These are phyloP conservation scores for Coelopa frigida DNA, from an alignment of 1,140 invertebrate species.

Conservation along the genomic window DNA sequence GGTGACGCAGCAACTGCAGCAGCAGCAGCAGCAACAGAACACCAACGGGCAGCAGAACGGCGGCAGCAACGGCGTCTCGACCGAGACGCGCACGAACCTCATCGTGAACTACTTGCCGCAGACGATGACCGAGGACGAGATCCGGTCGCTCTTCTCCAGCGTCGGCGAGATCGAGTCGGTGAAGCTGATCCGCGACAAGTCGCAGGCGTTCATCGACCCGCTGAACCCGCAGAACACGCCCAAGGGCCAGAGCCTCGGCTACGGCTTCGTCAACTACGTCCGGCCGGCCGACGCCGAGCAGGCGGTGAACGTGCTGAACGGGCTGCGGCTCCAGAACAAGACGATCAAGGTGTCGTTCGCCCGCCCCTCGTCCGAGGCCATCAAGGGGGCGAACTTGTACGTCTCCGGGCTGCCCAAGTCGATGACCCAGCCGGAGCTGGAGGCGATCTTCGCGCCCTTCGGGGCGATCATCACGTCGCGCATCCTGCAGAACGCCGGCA, in stretches of 20 bases:
- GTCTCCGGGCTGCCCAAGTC: constrained; percentile 79
- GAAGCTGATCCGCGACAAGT: constrained; percentile 83
- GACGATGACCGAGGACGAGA: constrained; percentile 88
- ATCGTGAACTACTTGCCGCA: constrained; percentile 90
- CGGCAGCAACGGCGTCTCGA: constrained; percentile 34
- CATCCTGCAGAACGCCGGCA: constrained; percentile 65
- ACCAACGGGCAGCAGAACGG: constrained; percentile 33
- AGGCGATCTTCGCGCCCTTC: constrained; percentile 71
- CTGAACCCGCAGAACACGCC: constrained; percentile 40
- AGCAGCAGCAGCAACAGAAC: constrained; percentile 18
- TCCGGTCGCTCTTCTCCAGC: constrained; percentile 73
- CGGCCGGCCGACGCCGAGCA: constrained; percentile 75
- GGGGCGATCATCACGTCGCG: constrained; percentile 80
- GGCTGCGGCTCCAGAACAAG: constrained; percentile 78
- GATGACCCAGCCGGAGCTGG: constrained; percentile 77
- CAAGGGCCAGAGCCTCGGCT: constrained; percentile 77
- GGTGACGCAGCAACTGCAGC: constrained; percentile 35
- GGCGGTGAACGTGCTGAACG: constrained; percentile 83
- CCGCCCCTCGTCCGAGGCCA: constrained; percentile 77
- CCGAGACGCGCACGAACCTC: constrained; percentile 59
- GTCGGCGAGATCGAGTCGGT: constrained; percentile 86
- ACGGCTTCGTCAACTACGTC: constrained; percentile 85
- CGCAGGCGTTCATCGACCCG: constrained; percentile 54
- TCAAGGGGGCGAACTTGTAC: constrained; percentile 85
- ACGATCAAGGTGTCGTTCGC: constrained; percentile 88